These are phyloP conservation scores for Sapajus apella DNA, from an alignment of 2,113 vertebrate genomes.

Conservation along the genomic window DNA sequence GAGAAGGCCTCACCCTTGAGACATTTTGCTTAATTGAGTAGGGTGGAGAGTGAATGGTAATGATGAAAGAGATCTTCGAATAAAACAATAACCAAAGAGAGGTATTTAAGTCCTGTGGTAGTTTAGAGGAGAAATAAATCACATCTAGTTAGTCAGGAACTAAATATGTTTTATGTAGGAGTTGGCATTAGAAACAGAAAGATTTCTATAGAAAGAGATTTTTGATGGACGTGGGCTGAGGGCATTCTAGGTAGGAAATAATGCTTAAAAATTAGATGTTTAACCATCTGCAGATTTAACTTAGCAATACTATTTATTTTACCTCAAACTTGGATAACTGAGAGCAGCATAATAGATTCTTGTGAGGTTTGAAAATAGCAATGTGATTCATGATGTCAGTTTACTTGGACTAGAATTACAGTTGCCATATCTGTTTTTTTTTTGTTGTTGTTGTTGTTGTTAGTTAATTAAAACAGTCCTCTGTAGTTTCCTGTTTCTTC, in stretches of 20 bases:
- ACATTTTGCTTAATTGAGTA: background rate
- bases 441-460: background rate
- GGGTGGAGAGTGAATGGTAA: background rate
- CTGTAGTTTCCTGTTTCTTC: constrained; percentile 67
- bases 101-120: background rate
- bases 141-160: background rate
- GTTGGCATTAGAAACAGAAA: constrained; percentile 35
- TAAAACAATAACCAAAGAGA: background rate
- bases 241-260: constrained; percentile 58
- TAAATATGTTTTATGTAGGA: constrained; percentile 28
- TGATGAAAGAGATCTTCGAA: background rate
- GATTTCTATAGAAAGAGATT: constrained; percentile 47
- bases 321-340: constrained; percentile 45
- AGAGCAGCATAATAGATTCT: constrained; percentile 51
- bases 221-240: constrained; percentile 26
- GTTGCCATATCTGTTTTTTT: constrained; percentile 62
- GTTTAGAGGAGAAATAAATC: constrained; percentile 10
- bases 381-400: constrained; percentile 53
- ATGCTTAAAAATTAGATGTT: constrained; percentile 42
- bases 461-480: constrained; percentile 63
- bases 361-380: constrained; percentile 54
- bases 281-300: constrained; percentile 59
- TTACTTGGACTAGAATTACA: constrained; percentile 66
- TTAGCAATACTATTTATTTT: constrained; percentile 63
- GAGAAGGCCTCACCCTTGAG: background rate